These are phyloP conservation scores for Felis chaus DNA, from an alignment of 2,113 vertebrate species.

Conservation along the genomic window DNA sequence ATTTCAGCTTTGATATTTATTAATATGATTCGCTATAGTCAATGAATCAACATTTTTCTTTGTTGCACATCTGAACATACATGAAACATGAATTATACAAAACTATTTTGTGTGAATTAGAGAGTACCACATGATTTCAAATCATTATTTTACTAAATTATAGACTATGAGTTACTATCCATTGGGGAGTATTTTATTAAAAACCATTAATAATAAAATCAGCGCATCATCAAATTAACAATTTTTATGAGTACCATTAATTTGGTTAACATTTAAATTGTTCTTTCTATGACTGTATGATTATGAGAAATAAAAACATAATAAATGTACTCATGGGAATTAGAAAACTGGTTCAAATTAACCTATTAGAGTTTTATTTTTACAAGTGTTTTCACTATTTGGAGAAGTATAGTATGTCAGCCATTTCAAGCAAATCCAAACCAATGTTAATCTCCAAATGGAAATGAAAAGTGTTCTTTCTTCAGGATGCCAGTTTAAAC, in stretches of 20 bases:
- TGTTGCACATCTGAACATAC: not conserved
- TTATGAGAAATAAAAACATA: slow-evolving; percentile 62
- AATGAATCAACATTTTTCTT: slow-evolving; percentile 9
- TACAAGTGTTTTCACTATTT: slow-evolving; percentile 63
- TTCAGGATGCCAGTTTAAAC: slow-evolving; percentile 21
- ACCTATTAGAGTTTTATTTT: slow-evolving; percentile 56
- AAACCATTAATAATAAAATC: slow-evolving; percentile 66
- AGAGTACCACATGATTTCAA: slow-evolving; percentile 1
- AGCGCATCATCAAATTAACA: slow-evolving; percentile 62
- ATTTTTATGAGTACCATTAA: slow-evolving; percentile 61
- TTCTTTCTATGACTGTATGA: slow-evolving; percentile 36
- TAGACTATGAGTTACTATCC: not conserved
- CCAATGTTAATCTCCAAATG: slow-evolving; percentile 49
- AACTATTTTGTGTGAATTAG: slow-evolving; percentile 35
- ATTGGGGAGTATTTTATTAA: slow-evolving; percentile 61
- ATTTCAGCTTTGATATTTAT: not conserved
- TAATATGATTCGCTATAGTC: not conserved
- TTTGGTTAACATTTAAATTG: slow-evolving; percentile 51
- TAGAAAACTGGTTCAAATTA: slow-evolving; percentile 59
- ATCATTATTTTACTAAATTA: slow-evolving; percentile 48
- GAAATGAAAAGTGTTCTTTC: not conserved
- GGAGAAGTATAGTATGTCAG: slow-evolving; percentile 41
- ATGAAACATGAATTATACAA: slow-evolving; percentile 19
- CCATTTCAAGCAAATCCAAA: slow-evolving; percentile 46
- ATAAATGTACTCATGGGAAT: slow-evolving; percentile 40